Base-by-base conservation (phyloP, 2,113 vertebrate species). In the Cochlearius cochlearius region DNA sequence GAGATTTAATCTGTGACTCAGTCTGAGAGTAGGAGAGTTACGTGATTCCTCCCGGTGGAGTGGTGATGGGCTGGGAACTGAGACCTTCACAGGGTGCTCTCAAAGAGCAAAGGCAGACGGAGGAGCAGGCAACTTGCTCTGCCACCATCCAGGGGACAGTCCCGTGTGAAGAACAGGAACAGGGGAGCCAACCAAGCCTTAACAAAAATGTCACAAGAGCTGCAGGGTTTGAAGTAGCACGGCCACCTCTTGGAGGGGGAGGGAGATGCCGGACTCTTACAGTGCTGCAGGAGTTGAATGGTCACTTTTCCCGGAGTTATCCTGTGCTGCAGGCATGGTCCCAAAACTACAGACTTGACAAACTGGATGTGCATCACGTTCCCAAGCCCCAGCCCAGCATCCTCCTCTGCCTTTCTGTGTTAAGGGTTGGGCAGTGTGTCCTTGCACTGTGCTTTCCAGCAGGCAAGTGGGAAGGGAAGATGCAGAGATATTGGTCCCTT, bases 1-100 rank as follows among this genome's bases (percentile, higher is more conserved):
- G 93, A 91, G 36, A 52, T 4, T 60, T 74, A 17, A 68, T 53
- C 85, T 1, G 30, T 94, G 93, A 94, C 82, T 94, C 69, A 78
- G 43, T 19, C n/a, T 2, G 41, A 80, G 91, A 82, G 91, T 55
- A 82, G 74, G 78, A 96, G 82, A 72, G 32, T 27, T 90, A 26
- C 2, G 2, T 11, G 60, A 66, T 71, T 81, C 78, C 56, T 82
- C 47, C 50, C 56, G 10, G 72, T 0, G 2, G 8, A 77, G 26
- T 1, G 4, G 36, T 34, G 76, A 52, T 2, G 11, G 80, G 36
- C 2, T 49, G 80, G 74, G 67, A 86, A 20, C 77, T 11, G 36
- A 71, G 71, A 79, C 43, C 60, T 69, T 56, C 68, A 36, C 34
- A 59, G 45, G 39, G 50, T 81, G 43, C 68, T 68, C 53, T 11